phyloP scores from a whole-genome alignment of 1,140 invertebrate genomes.

The Berghia stephanieae region DNA sequence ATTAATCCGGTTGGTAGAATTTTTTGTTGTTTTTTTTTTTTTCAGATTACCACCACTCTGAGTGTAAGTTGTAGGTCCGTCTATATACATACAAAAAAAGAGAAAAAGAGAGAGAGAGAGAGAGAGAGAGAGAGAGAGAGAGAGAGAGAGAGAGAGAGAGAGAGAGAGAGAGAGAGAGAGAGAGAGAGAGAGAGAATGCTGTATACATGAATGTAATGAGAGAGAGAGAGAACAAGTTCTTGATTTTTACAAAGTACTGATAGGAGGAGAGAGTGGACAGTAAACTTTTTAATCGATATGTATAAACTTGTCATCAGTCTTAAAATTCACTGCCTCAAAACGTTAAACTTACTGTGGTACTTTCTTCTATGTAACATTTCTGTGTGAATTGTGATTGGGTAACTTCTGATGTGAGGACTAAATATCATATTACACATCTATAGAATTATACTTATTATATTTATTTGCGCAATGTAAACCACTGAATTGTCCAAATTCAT shows the following conservation, averaged over 20 bases:
- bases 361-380: neutral
- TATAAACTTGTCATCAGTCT: neutral
- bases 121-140: neutral
- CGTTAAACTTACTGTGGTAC: neutral
- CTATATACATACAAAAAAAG: neutral
- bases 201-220: neutral
- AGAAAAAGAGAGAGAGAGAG: neutral
- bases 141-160: neutral
- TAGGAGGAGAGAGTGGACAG: neutral
- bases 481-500: no score
- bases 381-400: no score
- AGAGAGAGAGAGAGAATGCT: neutral
- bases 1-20: neutral
- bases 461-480: no score
- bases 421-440: no score
- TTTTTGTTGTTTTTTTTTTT: no score
- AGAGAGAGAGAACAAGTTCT: neutral
- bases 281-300: neutral
- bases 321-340: neutral
- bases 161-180: slow-evolving; percentile 3
- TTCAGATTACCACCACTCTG: no score
- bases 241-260: neutral
- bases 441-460: no score
- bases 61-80: neutral
- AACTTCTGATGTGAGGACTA: no score